phyloP scores from a whole-genome alignment of 2,797 vertebrate genomes.

The Ammospiza maritima region DNA sequence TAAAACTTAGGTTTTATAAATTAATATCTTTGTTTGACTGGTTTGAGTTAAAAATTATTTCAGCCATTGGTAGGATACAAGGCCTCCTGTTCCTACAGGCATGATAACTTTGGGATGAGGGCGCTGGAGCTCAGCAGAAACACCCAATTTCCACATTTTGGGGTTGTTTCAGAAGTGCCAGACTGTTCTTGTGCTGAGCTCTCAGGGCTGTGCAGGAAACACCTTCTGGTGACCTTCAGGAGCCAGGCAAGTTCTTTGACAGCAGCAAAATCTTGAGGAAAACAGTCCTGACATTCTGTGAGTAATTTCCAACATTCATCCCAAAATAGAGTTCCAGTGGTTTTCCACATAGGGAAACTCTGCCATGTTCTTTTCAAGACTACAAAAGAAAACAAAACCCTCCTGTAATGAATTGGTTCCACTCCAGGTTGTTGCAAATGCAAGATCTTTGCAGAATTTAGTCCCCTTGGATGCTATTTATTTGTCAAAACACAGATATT shows the following conservation, averaged over 20 bases:
- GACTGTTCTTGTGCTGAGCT: not conserved
- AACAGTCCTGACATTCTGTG: not conserved
- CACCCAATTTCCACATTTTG: accelerated
- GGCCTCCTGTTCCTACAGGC: not conserved
- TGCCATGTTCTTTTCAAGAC: not conserved
- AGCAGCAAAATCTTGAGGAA: not conserved
- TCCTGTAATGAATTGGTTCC: not conserved
- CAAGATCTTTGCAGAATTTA: not conserved
- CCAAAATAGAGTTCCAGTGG: not conserved
- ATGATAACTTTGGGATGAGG: not conserved
- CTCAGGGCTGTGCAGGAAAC: not conserved
- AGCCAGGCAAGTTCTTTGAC: not conserved
- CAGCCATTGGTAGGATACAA: not conserved
- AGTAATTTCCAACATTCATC: not conserved
- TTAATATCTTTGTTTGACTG: not conserved
- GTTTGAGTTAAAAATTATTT: not conserved
- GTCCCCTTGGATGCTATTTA: not conserved
- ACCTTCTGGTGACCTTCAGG: not conserved
- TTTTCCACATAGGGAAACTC: not conserved
- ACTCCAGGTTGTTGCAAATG: not conserved
- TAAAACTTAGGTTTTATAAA: not conserved
- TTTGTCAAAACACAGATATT: not conserved
- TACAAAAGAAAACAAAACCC: not conserved
- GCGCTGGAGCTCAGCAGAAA: not conserved
- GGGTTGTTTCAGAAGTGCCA: not conserved